phyloP scores from a whole-genome alignment of 2,113 vertebrate species.

The Recurvirostra avosetta region DNA sequence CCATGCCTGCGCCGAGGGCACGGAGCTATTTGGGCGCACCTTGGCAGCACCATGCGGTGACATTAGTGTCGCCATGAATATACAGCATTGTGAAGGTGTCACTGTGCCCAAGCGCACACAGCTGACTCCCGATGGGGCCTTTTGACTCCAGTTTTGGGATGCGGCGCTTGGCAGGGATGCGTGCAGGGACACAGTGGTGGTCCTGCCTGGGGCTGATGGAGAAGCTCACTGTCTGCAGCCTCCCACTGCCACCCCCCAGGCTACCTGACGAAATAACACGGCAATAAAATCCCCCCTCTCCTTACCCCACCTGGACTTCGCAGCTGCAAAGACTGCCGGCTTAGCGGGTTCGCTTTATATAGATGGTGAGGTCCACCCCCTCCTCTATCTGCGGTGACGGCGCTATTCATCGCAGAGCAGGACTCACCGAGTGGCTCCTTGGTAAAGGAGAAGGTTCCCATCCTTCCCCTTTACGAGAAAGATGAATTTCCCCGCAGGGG shows the following conservation, averaged over 20 bases:
- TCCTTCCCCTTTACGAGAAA: neutral
- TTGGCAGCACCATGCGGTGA: neutral
- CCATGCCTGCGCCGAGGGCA: rapidly evolving
- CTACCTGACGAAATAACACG: neutral
- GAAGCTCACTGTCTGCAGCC: neutral
- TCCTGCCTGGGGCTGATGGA: neutral
- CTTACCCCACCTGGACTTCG: neutral
- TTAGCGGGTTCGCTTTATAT: neutral
- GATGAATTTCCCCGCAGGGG: neutral
- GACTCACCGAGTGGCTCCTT: neutral
- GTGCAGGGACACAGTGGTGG: neutral
- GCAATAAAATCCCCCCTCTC: neutral
- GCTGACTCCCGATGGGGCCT: rapidly evolving
- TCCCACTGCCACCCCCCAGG: rapidly evolving
- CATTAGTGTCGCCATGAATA: rapidly evolving
- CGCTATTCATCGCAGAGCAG: rapidly evolving
- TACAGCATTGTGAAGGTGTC: neutral
- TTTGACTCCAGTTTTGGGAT: neutral
- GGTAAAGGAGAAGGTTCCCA: neutral
- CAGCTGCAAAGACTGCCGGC: rapidly evolving
- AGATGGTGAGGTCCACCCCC: neutral
- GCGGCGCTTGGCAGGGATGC: rapidly evolving
- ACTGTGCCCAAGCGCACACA: rapidly evolving
- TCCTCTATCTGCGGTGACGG: neutral
- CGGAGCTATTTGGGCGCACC: neutral